Evolutionary conservation across 2,797 vertebrate species (phyloP).

Genomic region (Hylomyscus alleni): DNA sequence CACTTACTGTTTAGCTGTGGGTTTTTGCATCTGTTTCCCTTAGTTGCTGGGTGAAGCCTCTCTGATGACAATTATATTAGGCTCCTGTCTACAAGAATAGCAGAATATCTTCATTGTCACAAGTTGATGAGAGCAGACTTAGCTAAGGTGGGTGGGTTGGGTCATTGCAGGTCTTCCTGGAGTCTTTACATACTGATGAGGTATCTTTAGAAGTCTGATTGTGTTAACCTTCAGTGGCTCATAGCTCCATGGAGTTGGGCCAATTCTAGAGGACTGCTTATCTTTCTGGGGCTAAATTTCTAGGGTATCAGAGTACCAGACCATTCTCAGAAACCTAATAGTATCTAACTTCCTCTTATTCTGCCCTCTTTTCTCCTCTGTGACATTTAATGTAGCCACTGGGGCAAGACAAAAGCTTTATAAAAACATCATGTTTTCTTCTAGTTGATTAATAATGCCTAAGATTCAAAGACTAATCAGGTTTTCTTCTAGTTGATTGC

Average conservation of each 20-base stretch:
- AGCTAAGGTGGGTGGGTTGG: rapidly evolving
- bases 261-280: not conserved
- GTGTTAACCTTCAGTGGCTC: not conserved
- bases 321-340: rapidly evolving
- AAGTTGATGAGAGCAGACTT: not conserved
- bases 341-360: not conserved
- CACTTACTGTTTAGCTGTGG: not conserved
- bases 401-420: not conserved
- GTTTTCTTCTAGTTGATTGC: not conserved
- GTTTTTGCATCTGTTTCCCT: not conserved
- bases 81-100: not conserved
- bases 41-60: not conserved
- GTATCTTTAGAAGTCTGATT: not conserved
- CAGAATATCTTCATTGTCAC: not conserved
- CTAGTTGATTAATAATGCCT: not conserved
- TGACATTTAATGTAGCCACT: not conserved
- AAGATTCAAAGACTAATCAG: not conserved
- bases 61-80: not conserved
- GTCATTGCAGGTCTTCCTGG: not conserved
- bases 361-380: not conserved
- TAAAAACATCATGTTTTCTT: not conserved
- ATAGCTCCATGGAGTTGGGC: not conserved
- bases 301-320: not conserved
- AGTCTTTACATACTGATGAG: not conserved
- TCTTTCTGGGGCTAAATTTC: not conserved